A percentile compares a stretch with the other conserved stretches of the same genome.
These are phyloP conservation scores for Jaculus jaculus DNA, from an alignment of 2,113 vertebrate genomes.

Conservation along the genomic window DNA sequence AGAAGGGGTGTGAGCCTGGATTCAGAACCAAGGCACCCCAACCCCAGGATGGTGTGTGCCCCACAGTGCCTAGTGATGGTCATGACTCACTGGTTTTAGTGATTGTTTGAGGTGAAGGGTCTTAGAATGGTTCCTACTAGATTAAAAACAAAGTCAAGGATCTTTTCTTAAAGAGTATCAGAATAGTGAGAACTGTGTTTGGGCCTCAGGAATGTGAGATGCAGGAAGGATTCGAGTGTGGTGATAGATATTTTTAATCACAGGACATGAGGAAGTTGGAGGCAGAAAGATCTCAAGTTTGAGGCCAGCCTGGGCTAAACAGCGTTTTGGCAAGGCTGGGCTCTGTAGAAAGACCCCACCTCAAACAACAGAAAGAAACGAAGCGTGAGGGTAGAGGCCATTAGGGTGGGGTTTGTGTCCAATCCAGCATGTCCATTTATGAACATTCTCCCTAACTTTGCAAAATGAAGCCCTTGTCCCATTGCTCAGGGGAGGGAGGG, in stretches of 20 bases:
- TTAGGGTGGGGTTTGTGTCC: not conserved
- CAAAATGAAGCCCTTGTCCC: fast-evolving
- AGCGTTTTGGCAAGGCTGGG: not conserved
- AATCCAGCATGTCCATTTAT: not conserved
- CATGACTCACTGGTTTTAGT: not conserved
- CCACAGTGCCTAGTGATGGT: not conserved
- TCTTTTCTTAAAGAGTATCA: not conserved
- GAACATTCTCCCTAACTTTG: fast-evolving
- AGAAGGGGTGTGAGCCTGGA: not conserved
- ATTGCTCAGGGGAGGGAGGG: not conserved
- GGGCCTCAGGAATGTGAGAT: fast-evolving
- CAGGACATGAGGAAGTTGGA: not conserved
- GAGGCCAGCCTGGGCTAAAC: not conserved
- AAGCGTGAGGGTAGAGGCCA: not conserved
- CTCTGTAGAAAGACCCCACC: not conserved
- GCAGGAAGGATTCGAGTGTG: not conserved
- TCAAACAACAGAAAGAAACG: not conserved
- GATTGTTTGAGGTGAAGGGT: not conserved
- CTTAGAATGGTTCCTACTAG: not conserved
- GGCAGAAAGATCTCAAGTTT: not conserved
- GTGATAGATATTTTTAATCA: too few species aligned
- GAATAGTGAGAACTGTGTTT: not conserved
- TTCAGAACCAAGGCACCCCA: not conserved
- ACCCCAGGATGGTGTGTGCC: not conserved
- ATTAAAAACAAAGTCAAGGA: not conserved